Base-by-base conservation (phyloP, 2,797 vertebrate genomes). In the Eremophila alpestris region DNA sequence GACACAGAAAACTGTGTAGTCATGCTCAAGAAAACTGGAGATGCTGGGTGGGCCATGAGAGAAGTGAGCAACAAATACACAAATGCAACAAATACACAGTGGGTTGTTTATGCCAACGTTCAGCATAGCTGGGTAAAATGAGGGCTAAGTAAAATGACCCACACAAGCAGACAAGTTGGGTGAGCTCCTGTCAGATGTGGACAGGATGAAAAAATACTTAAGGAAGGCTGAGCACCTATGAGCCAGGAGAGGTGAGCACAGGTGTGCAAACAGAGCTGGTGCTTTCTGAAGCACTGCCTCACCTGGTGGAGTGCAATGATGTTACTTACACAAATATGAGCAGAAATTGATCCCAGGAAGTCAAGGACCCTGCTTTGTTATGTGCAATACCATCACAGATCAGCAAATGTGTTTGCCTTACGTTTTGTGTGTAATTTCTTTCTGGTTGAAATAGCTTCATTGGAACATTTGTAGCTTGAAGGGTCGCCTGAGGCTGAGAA, bases 401-500 rank as follows among this genome's bases (percentile, higher is more conserved):
- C 36, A 88, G 65, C n/a, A 89, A 92, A 85, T 0, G 1, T 20
- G 22, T 49, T 83, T 87, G 64, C 49, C 76, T 89, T 68, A 54
- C 0, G 0, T 86, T 90, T 67, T 41, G 23, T 46, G 32, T 68
- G 65, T 3, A 65, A 85, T 55, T 92, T 81, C n/a, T 65, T 83
- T 76, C 62, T 83, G 79, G 58, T 24, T 93, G 84, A 83, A 90
- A 88, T 46, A 71, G 45, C 43, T 73, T 95, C 75, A 83, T 41
- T 62, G 81, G 74, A 94, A 93, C 76, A 83, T 32, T 68, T 64
- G 73, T 81, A 90, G 84, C 87, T 91, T 68, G 55, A 92, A 96
- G 89, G 83, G 62, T 70, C 7, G 56, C 91, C 94, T 67, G 69
- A 94, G 94, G 94, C 92, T 85, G 29, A 75, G 90, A 81, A 93